Percentiles rank a stretch among this genome's conserved stretches.
phyloP scores from a whole-genome alignment of 2,113 vertebrate genomes.

The Pseudorhombus dupliciocellatus region DNA sequence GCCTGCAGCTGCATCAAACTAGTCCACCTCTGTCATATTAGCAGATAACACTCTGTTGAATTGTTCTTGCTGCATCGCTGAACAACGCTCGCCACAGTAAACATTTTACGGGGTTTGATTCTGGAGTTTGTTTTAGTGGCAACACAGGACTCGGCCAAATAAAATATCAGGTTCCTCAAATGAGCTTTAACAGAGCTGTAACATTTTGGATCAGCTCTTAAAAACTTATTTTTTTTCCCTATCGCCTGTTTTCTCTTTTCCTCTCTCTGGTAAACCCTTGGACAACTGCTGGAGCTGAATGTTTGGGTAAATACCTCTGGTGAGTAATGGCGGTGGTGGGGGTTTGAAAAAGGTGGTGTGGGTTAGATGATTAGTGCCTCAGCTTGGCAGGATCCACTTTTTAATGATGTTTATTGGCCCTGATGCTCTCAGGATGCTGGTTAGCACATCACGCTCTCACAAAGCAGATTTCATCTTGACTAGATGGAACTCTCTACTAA shows the following conservation, averaged over 20 bases:
- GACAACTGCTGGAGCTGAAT: slow-evolving; percentile 62
- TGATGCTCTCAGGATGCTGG: slow-evolving; percentile 13
- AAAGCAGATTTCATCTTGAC: slow-evolving; percentile 3
- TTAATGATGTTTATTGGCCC: slow-evolving; percentile 57
- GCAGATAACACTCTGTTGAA: slow-evolving; percentile 41
- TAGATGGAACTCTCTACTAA: not conserved
- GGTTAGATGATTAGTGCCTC: slow-evolving; percentile 48
- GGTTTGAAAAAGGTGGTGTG: slow-evolving; percentile 52
- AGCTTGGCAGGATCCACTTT: slow-evolving; percentile 44
- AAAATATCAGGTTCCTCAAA: slow-evolving; percentile 78
- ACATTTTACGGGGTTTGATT: slow-evolving; percentile 59
- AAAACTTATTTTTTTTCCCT: slow-evolving; percentile 54
- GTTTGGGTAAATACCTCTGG: slow-evolving; percentile 68
- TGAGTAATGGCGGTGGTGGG: slow-evolving; percentile 38
- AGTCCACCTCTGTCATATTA: slow-evolving; percentile 8
- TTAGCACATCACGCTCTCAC: slow-evolving; percentile 21
- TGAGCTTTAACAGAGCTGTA: slow-evolving; percentile 75
- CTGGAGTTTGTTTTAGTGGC: slow-evolving; percentile 53
- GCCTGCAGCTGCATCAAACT: slow-evolving; percentile 5
- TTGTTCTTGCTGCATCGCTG: slow-evolving; percentile 34
- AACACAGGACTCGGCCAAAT: slow-evolving; percentile 64
- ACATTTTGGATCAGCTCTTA: slow-evolving; percentile 68
- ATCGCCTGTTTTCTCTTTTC: slow-evolving; percentile 57
- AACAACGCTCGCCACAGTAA: slow-evolving; percentile 46
- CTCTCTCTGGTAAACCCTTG: slow-evolving; percentile 48